phyloP scores from a whole-genome alignment of 35 echinoderm and acorn worm species.

The Hemicentrotus pulcherrimus region DNA sequence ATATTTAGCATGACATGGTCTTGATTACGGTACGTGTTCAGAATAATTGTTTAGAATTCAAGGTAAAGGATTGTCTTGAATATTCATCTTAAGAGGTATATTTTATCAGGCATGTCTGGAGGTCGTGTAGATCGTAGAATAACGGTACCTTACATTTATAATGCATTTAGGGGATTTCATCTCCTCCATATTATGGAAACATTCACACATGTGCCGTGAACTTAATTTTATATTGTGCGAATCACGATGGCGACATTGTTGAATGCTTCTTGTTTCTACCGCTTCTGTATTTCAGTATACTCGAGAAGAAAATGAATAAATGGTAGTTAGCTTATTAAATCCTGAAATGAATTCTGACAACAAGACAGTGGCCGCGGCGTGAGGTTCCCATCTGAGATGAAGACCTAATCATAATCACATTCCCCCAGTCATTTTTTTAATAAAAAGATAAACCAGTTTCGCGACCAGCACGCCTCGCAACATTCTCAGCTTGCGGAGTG shows the following conservation, averaged over 20 bases:
- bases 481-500: not conserved
- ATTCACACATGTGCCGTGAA: not conserved
- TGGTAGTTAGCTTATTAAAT: not conserved
- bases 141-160: not conserved
- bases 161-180: not conserved
- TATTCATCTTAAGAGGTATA: no score
- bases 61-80: no score
- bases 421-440: not conserved
- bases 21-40: no score
- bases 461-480: not conserved
- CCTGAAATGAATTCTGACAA: not conserved
- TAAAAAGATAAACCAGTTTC: not conserved
- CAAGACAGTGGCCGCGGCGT: not conserved
- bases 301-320: not conserved
- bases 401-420: not conserved
- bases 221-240: not conserved
- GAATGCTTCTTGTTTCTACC: not conserved
- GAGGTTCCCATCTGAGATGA: not conserved
- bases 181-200: not conserved
- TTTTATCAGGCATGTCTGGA: no score
- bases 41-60: no score
- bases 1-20: no score
- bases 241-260: not conserved
- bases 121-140: no score
- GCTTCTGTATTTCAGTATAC: not conserved